Conservation (phyloP, 2,797 vertebrate genomes). For the Kryptolebias ocellatus region DNA sequence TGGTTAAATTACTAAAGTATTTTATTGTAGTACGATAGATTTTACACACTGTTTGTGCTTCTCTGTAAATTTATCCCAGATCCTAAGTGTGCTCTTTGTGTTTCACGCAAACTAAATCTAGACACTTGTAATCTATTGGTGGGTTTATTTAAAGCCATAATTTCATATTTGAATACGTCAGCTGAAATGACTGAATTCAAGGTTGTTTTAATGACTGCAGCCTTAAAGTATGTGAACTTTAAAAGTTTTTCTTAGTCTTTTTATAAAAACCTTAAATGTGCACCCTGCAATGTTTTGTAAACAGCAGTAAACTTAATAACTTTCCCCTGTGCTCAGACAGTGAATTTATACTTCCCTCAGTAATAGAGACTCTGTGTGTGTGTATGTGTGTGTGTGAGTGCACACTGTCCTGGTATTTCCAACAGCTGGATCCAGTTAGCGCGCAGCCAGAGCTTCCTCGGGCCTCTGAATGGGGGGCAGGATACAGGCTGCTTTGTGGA, state of each 20-base stretch:
- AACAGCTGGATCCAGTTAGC: constrained; percentile 83
- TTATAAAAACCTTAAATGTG: no score
- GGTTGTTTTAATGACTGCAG: background rate
- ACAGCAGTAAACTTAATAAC: constrained; percentile 43
- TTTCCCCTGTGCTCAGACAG: constrained; percentile 45
- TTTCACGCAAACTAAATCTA: background rate
- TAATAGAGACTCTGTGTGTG: constrained; percentile 63
- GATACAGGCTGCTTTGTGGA: constrained; percentile 13
- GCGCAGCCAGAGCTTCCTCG: constrained; percentile 74
- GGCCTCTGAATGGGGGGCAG: constrained; percentile 59
- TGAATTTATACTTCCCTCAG: constrained; percentile 68
- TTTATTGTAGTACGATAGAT: no score
- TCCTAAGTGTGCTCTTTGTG: no score
- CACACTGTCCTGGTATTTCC: constrained; percentile 73
- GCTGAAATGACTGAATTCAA: background rate
- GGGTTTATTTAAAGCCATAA: background rate
- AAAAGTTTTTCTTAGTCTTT: background rate
- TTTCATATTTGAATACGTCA: background rate
- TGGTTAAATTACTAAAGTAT: no score
- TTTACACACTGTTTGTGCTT: no score
- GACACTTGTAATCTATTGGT: background rate
- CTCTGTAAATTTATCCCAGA: no score
- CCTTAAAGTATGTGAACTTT: background rate
- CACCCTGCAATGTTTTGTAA: constrained; percentile 36
- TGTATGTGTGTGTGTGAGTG: constrained; percentile 1